Evolutionary conservation across 2,888 invertebrate genomes (phyloP), one percentile per base, ranked within the genome.

Genomic region (Cistogaster globosa): DNA sequence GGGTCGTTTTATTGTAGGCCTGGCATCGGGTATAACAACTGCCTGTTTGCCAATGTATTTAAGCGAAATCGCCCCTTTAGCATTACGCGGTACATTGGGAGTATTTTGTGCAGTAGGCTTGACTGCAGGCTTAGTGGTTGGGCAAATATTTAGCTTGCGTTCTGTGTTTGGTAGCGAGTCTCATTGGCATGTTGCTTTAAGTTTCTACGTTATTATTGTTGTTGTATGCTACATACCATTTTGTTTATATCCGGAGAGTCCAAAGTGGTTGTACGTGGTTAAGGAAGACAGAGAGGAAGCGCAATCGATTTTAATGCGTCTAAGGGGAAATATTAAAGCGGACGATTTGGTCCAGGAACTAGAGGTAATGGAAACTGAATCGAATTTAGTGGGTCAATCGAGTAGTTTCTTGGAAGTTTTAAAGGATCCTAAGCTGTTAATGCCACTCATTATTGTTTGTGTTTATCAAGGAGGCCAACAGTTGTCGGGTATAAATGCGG

Each of bases 21-120:
- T 97, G 57, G 94, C 95, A 81, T 94, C 95, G 89, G 97, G 98
- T 85, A 93, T 98, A 48, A 96, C 96, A 75, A 97, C 97, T n/a
- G 95, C 96, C 86, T 94, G 97, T 84, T 95, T 97, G 87, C 97
- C 98, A 0, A 96, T 98, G 96, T 98, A 98, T 92, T 93, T 98
- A 89, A 95, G 96, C 3, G 98, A 98, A 93, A 93, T 98, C 86
- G 95, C 98, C 0, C 98, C 98, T 0, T 89, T 95, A 4, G 93
- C 93, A 26, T 93, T 97, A 57, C 94, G 97, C 38, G 98, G 98
- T 16, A 95, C 97, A 3, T 94, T 97, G 91, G 98, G 98, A 1
- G 97, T 96, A 0, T 88, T 91, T 20, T 87, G 95, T 97, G 88
- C 97, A 95, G 89, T 92, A 55, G 92, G 92, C 6, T 84, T 93